These are phyloP conservation scores for Globodera ellingtonae DNA, from an alignment of 1,140 invertebrate genomes.

Conservation along the genomic window DNA sequence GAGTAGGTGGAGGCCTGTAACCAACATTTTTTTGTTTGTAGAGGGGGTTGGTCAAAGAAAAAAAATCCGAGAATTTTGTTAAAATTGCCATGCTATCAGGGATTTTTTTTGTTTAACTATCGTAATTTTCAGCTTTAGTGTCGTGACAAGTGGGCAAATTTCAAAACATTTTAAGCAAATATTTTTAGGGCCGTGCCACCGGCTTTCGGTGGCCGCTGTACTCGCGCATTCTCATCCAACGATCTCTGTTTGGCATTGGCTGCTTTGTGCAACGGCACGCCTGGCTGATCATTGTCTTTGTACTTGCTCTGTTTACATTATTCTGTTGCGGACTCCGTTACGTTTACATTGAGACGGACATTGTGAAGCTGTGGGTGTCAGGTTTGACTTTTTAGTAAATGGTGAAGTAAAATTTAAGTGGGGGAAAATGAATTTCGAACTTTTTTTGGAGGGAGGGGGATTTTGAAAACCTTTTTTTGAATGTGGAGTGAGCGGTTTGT, in stretches of 20 bases:
- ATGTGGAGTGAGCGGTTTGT: too few relatives aligned
- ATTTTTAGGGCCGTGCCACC: background rate
- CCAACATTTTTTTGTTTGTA: too few relatives aligned
- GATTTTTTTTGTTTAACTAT: too few relatives aligned
- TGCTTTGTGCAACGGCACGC: conserved; percentile 18
- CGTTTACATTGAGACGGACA: conserved; percentile 36
- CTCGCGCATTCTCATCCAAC: conserved; percentile 20
- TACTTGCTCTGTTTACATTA: conserved; percentile 5
- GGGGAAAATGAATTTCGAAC: too few relatives aligned
- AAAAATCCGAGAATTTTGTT: too few relatives aligned
- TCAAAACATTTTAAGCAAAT: too few relatives aligned
- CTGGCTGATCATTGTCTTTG: conserved; percentile 12
- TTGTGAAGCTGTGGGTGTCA: conserved; percentile 62
- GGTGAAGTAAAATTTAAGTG: conserved; percentile 36
- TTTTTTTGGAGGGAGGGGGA: too few relatives aligned
- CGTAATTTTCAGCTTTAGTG: too few relatives aligned
- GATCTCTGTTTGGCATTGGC: conserved; percentile 8
- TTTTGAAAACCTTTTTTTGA: too few relatives aligned
- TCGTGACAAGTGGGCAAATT: too few relatives aligned
- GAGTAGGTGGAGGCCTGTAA: background rate
- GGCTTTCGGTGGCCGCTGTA: conserved; percentile 10
- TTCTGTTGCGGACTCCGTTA: conserved; percentile 4
- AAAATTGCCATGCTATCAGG: too few relatives aligned
- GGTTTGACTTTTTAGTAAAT: conserved; percentile 27
- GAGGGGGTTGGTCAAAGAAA: too few relatives aligned